Conservation (phyloP, 2,797 vertebrate species). For the Coccyzus lansbergi region DNA sequence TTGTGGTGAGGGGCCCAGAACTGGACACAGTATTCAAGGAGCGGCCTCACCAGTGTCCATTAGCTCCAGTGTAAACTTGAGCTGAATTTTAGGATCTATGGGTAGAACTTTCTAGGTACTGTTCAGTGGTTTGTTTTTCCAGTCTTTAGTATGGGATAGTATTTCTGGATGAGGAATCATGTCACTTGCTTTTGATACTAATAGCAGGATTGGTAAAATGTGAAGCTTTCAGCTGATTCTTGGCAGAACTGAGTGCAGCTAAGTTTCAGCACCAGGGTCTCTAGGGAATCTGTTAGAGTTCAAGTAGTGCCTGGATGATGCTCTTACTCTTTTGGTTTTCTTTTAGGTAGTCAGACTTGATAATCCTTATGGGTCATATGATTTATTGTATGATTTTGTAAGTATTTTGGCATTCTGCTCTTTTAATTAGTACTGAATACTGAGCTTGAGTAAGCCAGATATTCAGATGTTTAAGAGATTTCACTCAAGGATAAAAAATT, state of each 20-base stretch:
- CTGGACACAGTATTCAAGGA: no score
- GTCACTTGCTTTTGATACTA: background rate
- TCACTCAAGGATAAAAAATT: background rate
- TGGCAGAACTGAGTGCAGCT: background rate
- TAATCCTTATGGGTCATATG: background rate
- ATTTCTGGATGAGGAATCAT: fast-evolving
- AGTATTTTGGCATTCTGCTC: background rate
- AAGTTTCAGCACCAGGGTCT: background rate
- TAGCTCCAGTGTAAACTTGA: no score
- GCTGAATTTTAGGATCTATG: background rate
- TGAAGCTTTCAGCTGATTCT: background rate
- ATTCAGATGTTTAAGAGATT: background rate
- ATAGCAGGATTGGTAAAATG: background rate
- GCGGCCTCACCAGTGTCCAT: no score
- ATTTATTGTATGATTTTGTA: background rate
- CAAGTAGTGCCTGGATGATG: fast-evolving
- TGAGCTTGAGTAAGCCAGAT: background rate
- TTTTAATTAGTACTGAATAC: background rate
- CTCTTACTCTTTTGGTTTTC: background rate
- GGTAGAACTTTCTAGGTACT: background rate
- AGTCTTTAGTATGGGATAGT: no score
- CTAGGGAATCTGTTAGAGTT: background rate
- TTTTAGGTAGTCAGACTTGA: background rate
- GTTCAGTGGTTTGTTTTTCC: background rate
- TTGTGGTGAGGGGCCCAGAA: no score